A percentile compares a stretch with the other conserved stretches of the same genome.
These are phyloP conservation scores for Corydoras sp. DNA, from an alignment of 2,113 vertebrate species.

Conservation along the genomic window DNA sequence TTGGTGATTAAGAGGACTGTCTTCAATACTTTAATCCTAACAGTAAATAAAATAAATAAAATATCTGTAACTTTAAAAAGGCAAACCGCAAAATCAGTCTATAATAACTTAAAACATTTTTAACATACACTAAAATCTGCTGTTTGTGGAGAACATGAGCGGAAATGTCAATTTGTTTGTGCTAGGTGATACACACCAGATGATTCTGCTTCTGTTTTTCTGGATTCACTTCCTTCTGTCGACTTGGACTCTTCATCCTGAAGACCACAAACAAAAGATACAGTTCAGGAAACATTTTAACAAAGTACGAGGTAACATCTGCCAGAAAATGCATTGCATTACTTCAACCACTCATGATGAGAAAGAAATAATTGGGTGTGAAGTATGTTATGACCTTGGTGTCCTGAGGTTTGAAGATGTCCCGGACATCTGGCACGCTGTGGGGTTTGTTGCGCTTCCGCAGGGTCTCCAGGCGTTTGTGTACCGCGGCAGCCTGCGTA, in stretches of 20 bases:
- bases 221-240: slow-evolving; percentile 63
- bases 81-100: too few relatives aligned
- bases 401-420: slow-evolving; percentile 76
- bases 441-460: slow-evolving; percentile 85
- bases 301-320: too few relatives aligned
- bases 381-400: slow-evolving; percentile 44
- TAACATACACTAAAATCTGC: too few relatives aligned
- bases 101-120: too few relatives aligned
- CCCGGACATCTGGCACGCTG: slow-evolving; percentile 87
- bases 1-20: too few relatives aligned
- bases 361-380: neutral
- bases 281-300: neutral
- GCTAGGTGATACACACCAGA: slow-evolving; percentile 61
- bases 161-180: too few relatives aligned
- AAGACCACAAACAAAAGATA: neutral
- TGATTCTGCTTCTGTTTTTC: slow-evolving; percentile 53
- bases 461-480: slow-evolving; percentile 77
- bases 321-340: too few relatives aligned
- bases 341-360: too few relatives aligned
- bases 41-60: too few relatives aligned
- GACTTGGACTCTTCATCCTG: slow-evolving; percentile 58
- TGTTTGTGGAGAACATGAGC: too few relatives aligned
- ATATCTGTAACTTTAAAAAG: too few relatives aligned
- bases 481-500: slow-evolving; percentile 84
- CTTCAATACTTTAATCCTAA: too few relatives aligned